phyloP scores from a whole-genome alignment of 2,797 vertebrate species.

The Hyperoplus lanceolatus region DNA sequence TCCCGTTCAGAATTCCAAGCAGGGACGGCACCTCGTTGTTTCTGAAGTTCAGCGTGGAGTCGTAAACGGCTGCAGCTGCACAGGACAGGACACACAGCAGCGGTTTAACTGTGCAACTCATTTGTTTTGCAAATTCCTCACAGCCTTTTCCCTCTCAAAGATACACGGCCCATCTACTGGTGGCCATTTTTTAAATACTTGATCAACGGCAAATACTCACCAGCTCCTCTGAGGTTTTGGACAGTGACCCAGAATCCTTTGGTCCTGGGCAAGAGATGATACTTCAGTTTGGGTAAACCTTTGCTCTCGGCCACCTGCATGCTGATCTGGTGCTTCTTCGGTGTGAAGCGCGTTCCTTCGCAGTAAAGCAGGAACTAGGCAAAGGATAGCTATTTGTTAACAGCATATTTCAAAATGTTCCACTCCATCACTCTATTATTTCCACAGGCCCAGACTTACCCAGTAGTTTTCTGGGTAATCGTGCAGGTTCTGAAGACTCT shows the following conservation, averaged over 20 bases:
- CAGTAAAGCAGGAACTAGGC: constrained; percentile 95
- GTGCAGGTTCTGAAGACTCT: constrained; percentile 89
- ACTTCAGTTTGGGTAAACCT: constrained; percentile 94
- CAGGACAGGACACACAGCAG: constrained; percentile 20
- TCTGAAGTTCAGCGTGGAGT: constrained; percentile 98
- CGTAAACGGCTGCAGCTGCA: constrained; percentile 95
- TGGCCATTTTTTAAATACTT: neutral
- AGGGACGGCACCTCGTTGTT: constrained; percentile 92
- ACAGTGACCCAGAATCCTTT: constrained; percentile 95
- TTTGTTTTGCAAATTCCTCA: constrained; percentile 36
- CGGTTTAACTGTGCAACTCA: constrained; percentile 11
- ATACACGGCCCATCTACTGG: neutral
- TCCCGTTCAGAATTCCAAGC: constrained; percentile 93
- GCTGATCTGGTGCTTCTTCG: constrained; percentile 94
- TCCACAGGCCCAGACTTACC: constrained; percentile 75
- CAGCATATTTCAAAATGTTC: neutral
- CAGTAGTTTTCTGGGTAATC: constrained; percentile 96
- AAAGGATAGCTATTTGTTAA: constrained; percentile 16
- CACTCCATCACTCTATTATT: neutral
- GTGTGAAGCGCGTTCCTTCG: constrained; percentile 96
- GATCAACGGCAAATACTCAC: constrained; percentile 82
- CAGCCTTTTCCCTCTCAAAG: neutral
- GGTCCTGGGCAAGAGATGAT: constrained; percentile 96
- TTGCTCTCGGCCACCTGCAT: constrained; percentile 97
- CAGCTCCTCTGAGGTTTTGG: constrained; percentile 93